These are phyloP conservation scores for Drosophila diplacantha DNA, from an alignment of 2,888 invertebrate species.

Conservation along the genomic window DNA sequence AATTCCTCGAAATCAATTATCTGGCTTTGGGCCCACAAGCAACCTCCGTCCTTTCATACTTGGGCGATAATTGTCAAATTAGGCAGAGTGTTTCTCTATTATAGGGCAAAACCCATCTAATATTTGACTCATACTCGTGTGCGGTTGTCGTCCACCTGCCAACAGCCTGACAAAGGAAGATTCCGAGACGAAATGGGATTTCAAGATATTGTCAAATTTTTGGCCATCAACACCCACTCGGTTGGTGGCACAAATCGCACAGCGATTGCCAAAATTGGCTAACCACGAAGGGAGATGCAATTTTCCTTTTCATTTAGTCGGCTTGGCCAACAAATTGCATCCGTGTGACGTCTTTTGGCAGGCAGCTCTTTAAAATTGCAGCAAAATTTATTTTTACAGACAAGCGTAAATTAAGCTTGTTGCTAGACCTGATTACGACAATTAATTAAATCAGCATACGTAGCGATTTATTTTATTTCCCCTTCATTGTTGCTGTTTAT, in stretches of 20 bases:
- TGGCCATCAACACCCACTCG: constrained; percentile 44
- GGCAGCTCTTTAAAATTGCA: constrained; percentile 25
- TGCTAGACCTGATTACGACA: constrained; percentile 50
- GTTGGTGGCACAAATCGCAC: constrained; percentile 23
- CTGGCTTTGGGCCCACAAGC: neutral
- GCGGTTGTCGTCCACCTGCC: constrained; percentile 23
- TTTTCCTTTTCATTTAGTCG: constrained; percentile 35
- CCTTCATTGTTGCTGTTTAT: constrained; percentile 3
- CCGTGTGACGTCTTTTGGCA: constrained; percentile 58
- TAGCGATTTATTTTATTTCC: constrained; percentile 15
- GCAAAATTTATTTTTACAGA: constrained; percentile 39
- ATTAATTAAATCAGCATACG: constrained; percentile 58
- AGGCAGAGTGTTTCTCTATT: constrained; percentile 37
- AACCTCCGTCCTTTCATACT: constrained; percentile 5
- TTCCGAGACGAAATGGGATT: constrained; percentile 5
- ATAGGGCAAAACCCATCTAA: constrained; percentile 20
- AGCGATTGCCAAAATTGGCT: constrained; percentile 35
- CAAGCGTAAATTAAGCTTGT: constrained; percentile 26
- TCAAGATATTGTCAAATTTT: constrained; percentile 7
- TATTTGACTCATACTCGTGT: constrained; percentile 11
- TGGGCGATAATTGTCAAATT: constrained; percentile 34
- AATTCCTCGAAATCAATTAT: constrained; percentile 18
- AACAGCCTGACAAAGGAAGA: constrained; percentile 28
- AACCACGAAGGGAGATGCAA: constrained; percentile 24
- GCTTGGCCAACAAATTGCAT: constrained; percentile 42